Base-by-base conservation (phyloP, 2,797 vertebrate species). In the Scolopax bukidnonensis region DNA sequence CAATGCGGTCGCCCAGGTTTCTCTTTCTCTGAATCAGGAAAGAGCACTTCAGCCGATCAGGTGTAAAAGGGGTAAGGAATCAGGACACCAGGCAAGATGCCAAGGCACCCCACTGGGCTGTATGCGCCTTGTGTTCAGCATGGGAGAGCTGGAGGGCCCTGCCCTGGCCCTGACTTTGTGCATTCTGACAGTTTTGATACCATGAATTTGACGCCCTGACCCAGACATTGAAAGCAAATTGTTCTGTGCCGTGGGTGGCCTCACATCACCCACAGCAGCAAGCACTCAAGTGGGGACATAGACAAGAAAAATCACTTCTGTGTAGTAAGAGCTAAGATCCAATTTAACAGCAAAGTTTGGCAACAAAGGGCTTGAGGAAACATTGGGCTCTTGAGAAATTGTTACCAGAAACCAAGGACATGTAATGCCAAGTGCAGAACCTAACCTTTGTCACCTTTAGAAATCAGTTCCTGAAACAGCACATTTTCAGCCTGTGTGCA, bases 21-120 rank as follows among this genome's bases (percentile, higher is more conserved):
- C 16, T 83, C 41, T 60, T 84, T 84, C 28, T 87, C 27, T 51
- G 45, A 65, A 25, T 38, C 51, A 41, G 68, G 56, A 80, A 80
- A 36, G 71, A 61, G n/a, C 41, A 20, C 30, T 1, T 1, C 0
- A 1, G 40, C n/a, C 3, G 5, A 48, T 24, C 27, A n/a, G 32
- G n/a, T 1, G 1, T 53, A 36, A 60, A 80, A 43, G 5, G 8
- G 19, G 19, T n/a, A 33, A 73, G 41, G 68, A 84, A 48, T 57
- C 65, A 53, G 23, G 41, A 51, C 7, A 9, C 0, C 2, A 83
- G 59, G 48, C 64, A 43, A 18, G 59, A 80, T 38, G 33, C 28
- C 11, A 21, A 60, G 68, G 38, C 30, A 51, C 6, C 7, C 2
- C 5, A 30, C 14, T 2, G 2, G 48, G 24, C 30, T 61, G 14